A percentile compares a stretch with the other conserved stretches of the same genome.
These are phyloP conservation scores for Pyxicephalus adspersus DNA, from an alignment of 2,113 vertebrate genomes.

Conservation along the genomic window DNA sequence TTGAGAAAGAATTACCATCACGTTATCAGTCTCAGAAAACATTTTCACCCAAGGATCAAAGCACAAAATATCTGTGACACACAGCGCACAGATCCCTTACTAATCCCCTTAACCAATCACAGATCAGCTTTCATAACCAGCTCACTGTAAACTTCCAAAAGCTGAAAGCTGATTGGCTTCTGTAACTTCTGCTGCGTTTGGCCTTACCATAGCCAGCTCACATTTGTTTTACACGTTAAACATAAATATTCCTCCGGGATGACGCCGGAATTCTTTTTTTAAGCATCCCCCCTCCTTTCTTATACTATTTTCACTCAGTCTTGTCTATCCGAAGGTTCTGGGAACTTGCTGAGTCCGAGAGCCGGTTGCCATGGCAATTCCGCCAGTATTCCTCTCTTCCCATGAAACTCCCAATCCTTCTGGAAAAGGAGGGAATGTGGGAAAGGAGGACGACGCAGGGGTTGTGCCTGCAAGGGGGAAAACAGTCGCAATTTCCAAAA, in stretches of 20 bases:
- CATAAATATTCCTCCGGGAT: not conserved
- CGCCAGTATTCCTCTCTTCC: conserved; percentile 31
- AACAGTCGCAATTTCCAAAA: not conserved
- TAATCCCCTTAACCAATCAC: too few species aligned
- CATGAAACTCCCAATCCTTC: conserved; percentile 35
- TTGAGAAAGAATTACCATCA: too few species aligned
- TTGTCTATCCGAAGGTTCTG: conserved; percentile 42
- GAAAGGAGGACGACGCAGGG: conserved; percentile 16
- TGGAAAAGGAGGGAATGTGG: conserved; percentile 45
- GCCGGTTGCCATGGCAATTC: conserved; percentile 46
- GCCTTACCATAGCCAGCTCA: too few species aligned
- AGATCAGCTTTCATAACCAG: too few species aligned
- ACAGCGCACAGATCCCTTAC: too few species aligned
- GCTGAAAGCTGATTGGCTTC: too few species aligned
- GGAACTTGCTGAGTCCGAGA: conserved; percentile 45
- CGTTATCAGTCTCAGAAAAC: too few species aligned
- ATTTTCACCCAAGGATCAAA: too few species aligned
- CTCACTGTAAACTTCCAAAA: too few species aligned
- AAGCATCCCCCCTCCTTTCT: not conserved
- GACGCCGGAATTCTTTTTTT: not conserved
- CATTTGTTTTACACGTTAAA: not conserved
- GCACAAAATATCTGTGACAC: too few species aligned
- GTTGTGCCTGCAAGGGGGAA: conserved; percentile 20
- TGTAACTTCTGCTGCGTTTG: too few species aligned
- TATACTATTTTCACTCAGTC: conserved; percentile 41